phyloP scores from a whole-genome alignment of 2,888 invertebrate species.

The Nomada lathburiana region DNA sequence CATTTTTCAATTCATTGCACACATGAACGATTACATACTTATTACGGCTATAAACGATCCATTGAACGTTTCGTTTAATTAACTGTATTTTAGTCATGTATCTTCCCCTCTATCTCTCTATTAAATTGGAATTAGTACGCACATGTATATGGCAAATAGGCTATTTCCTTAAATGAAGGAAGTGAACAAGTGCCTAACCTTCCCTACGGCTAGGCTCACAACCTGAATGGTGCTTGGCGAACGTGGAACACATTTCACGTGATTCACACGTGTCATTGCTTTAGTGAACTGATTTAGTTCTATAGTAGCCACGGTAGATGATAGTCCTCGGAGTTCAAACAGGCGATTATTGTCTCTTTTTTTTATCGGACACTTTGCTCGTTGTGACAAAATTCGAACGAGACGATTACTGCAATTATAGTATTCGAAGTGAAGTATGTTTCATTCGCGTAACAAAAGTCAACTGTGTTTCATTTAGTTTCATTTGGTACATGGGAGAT shows the following conservation, averaged over 20 bases:
- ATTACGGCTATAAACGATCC: background rate
- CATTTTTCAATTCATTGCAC: no score
- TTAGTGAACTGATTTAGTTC: constrained; percentile 20
- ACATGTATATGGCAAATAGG: constrained; percentile 44
- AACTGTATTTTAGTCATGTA: background rate
- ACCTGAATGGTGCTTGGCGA: constrained; percentile 61
- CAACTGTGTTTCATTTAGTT: no score
- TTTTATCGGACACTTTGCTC: no score
- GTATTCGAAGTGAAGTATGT: no score
- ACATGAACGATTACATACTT: no score
- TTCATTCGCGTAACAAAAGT: no score
- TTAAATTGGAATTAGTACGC: constrained; percentile 55
- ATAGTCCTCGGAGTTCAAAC: constrained; percentile 14
- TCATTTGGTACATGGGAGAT: no score
- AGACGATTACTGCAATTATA: no score
- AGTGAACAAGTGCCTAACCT: constrained; percentile 70
- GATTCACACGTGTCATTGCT: constrained; percentile 59
- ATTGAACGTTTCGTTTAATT: background rate
- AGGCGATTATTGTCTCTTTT: background rate
- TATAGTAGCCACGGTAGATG: constrained; percentile 6
- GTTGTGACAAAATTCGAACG: no score
- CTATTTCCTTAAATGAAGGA: constrained; percentile 74
- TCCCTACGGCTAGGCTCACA: constrained; percentile 64
- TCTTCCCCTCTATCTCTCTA: constrained; percentile 2
- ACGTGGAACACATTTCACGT: constrained; percentile 57